Percentiles rank a stretch among this genome's conserved stretches.
Evolutionary conservation across 2,888 invertebrate species (phyloP).

Genomic region (Synergus itoensis): DNA sequence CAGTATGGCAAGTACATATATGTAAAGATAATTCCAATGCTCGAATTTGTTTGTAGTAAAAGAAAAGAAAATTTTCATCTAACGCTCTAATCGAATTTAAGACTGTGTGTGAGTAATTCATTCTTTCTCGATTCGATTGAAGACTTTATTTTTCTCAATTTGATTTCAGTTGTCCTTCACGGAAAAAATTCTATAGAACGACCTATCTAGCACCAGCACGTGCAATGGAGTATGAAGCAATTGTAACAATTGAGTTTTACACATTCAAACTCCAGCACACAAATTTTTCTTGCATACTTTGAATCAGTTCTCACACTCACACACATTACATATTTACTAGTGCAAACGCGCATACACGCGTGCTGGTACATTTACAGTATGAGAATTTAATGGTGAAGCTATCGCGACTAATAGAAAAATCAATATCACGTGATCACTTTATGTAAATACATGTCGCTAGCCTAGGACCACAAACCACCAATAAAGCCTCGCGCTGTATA

Average conservation of each 20-base stretch:
- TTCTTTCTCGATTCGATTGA: conserved; percentile 33
- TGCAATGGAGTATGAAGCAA: conserved; percentile 54
- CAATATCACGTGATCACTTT: conserved; percentile 37
- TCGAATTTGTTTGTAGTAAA: conserved; percentile 39
- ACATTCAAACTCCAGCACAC: conserved; percentile 17
- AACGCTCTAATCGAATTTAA: conserved; percentile 46
- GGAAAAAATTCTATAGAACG: conserved; percentile 45
- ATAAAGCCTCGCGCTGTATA: conserved; percentile 29
- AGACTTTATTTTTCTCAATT: conserved; percentile 29
- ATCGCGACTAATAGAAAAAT: conserved; percentile 38
- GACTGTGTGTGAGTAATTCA: conserved; percentile 25
- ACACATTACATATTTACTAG: conserved; percentile 22
- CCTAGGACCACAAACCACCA: conserved; percentile 39
- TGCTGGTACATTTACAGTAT: conserved; percentile 26
- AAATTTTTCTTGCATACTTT: conserved; percentile 35
- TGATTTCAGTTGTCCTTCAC: conserved; percentile 48
- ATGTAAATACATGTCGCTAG: conserved; percentile 32
- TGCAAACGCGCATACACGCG: conserved; percentile 25
- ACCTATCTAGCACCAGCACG: conserved; percentile 51
- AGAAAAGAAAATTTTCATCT: conserved; percentile 34
- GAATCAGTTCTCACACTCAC: conserved; percentile 4
- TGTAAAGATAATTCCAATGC: conserved; percentile 39
- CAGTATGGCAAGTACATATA: conserved; percentile 74
- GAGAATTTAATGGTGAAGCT: conserved; percentile 35
- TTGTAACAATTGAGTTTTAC: conserved; percentile 32